These are phyloP conservation scores for Gymnogyps californianus DNA, from an alignment of 2,113 vertebrate species.

Conservation along the genomic window DNA sequence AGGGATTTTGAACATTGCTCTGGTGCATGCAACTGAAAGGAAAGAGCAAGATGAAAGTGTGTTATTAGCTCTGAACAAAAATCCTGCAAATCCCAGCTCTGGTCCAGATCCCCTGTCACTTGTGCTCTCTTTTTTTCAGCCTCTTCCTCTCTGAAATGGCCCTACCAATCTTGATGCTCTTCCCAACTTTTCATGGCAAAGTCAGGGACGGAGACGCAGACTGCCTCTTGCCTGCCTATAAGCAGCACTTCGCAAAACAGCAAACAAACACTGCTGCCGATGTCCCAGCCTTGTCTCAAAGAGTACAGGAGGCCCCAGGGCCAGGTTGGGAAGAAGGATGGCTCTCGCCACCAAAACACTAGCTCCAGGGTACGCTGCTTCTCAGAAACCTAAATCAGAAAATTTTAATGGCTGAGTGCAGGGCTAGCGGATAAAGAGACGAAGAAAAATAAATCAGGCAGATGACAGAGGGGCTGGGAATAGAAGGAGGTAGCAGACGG, in stretches of 20 bases:
- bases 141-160: background rate
- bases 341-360: background rate
- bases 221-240: background rate
- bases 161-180: background rate
- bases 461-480: conserved; percentile 58
- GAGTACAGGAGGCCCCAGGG: background rate
- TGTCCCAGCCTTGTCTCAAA: background rate
- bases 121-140: background rate
- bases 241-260: background rate
- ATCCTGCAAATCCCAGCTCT: background rate
- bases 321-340: conserved; percentile 4
- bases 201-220: background rate
- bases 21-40: background rate
- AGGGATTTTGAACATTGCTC: background rate
- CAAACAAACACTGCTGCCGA: background rate
- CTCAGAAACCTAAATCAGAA: conserved; percentile 56
- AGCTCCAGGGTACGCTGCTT: conserved; percentile 21
- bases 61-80: background rate
- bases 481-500: conserved; percentile 51
- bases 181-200: background rate
- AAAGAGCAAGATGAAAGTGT: background rate
- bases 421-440: conserved; percentile 32
- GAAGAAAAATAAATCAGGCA: conserved; percentile 57
- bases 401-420: conserved; percentile 33
- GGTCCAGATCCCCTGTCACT: background rate